Conservation (phyloP, 1,140 invertebrate genomes). For the Bombus consobrinus region DNA sequence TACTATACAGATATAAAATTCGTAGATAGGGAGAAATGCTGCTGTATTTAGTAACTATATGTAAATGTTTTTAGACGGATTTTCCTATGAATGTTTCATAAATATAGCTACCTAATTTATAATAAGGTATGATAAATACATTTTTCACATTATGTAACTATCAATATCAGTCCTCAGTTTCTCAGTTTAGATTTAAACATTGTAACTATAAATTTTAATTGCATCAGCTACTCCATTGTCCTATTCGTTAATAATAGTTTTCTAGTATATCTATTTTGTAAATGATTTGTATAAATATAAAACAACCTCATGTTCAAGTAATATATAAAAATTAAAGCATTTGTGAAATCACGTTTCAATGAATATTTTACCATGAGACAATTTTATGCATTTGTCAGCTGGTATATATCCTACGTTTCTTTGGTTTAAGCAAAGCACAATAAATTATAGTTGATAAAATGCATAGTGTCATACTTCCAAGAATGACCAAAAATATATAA, state of each 20-base stretch:
- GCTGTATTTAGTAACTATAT: slow-evolving; percentile 62
- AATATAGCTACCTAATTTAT: slow-evolving; percentile 58
- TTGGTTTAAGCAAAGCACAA: slow-evolving; percentile 78
- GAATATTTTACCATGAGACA: slow-evolving; percentile 28
- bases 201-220: slow-evolving; percentile 30
- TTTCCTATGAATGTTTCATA: slow-evolving; percentile 54
- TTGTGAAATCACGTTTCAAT: slow-evolving; percentile 41
- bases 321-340: slow-evolving; percentile 28
- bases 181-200: slow-evolving; percentile 22
- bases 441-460: slow-evolving; percentile 76
- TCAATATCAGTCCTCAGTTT: slow-evolving; percentile 33
- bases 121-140: slow-evolving; percentile 40
- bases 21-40: slow-evolving; percentile 51
- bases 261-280: slow-evolving; percentile 10
- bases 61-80: slow-evolving; percentile 52
- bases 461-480: slow-evolving; percentile 75
- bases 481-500: slow-evolving; percentile 76
- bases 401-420: slow-evolving; percentile 76
- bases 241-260: slow-evolving; percentile 1
- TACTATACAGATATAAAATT: slow-evolving; percentile 46
- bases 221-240: neutral
- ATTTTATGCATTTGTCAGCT: slow-evolving; percentile 64
- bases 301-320: slow-evolving; percentile 9
- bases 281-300: slow-evolving; percentile 29
- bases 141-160: slow-evolving; percentile 12